These are phyloP conservation scores for Epinotia demarniana DNA, from an alignment of 2,888 invertebrate species.

Conservation along the genomic window DNA sequence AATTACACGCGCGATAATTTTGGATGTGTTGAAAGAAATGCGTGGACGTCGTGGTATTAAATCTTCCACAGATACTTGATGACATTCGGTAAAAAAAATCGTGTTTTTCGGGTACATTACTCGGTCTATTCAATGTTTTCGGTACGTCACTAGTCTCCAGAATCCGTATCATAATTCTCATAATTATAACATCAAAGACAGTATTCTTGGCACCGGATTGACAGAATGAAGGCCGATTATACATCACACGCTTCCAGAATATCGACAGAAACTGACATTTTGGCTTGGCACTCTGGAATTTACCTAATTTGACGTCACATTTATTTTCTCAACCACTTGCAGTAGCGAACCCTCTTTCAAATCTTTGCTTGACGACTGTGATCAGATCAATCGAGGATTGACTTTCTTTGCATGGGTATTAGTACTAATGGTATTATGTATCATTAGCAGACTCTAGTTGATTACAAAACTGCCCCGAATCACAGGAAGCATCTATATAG, in stretches of 20 bases:
- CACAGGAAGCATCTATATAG: no score
- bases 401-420: no score
- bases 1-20: conserved; percentile 17
- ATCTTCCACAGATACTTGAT: conserved; percentile 28
- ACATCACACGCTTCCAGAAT: conserved; percentile 28
- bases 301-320: conserved; percentile 16
- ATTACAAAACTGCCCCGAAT: no score
- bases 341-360: neutral
- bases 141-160: conserved; percentile 28
- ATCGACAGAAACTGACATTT: conserved; percentile 41
- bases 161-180: conserved; percentile 39
- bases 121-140: conserved; percentile 3
- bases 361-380: neutral
- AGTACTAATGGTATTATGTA: no score
- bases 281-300: conserved; percentile 21
- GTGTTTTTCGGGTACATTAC: conserved; percentile 11
- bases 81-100: conserved; percentile 10
- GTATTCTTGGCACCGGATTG: conserved; percentile 38
- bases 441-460: no score
- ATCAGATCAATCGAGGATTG: no score
- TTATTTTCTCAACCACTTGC: neutral
- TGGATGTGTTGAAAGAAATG: conserved; percentile 2
- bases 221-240: conserved; percentile 36
- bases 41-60: conserved; percentile 8
- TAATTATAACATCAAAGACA: conserved; percentile 43